Evolutionary conservation across 2,797 vertebrate genomes (phyloP).

Genomic region (Sus cebifrons): DNA sequence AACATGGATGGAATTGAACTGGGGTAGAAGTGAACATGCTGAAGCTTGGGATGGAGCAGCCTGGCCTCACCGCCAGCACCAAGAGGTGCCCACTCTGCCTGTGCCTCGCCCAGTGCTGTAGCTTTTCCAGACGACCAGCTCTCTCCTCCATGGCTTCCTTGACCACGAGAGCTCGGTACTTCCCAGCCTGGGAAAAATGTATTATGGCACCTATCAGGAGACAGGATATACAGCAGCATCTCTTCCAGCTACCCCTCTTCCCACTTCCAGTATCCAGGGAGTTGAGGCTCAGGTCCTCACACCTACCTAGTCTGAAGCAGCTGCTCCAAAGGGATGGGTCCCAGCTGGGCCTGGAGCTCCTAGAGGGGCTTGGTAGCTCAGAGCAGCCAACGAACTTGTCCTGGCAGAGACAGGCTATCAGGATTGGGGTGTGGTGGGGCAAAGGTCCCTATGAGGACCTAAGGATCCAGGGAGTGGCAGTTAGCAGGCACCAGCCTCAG

Average conservation of each 20-base stretch:
- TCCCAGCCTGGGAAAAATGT: constrained; percentile 64
- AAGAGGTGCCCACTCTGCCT: constrained; percentile 73
- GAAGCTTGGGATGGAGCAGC: constrained; percentile 22
- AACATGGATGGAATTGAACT: constrained; percentile 39
- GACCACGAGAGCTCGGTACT: neutral
- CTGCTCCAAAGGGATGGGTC: constrained; percentile 49
- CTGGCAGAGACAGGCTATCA: constrained; percentile 60
- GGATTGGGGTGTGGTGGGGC: constrained; percentile 76
- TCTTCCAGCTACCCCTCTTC: constrained; percentile 36
- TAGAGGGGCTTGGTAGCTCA: constrained; percentile 50
- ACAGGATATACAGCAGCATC: neutral
- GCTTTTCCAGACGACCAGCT: constrained; percentile 76
- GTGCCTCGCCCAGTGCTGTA: constrained; percentile 81
- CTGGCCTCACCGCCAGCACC: constrained; percentile 82
- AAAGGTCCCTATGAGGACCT: constrained; percentile 75
- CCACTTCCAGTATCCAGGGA: neutral
- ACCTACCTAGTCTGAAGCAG: constrained; percentile 81
- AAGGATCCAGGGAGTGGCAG: constrained; percentile 73
- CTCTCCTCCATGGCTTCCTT: constrained; percentile 73
- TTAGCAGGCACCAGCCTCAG: constrained; percentile 21
- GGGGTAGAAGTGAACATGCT: neutral
- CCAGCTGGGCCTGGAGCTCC: neutral
- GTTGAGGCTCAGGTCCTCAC: constrained; percentile 7
- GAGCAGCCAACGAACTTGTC: constrained; percentile 53
- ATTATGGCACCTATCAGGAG: constrained; percentile 39